Percentiles rank a stretch among this genome's conserved stretches.
These are phyloP conservation scores for Pseudorectes ferrugineus DNA, from an alignment of 2,113 vertebrate species.

Conservation along the genomic window DNA sequence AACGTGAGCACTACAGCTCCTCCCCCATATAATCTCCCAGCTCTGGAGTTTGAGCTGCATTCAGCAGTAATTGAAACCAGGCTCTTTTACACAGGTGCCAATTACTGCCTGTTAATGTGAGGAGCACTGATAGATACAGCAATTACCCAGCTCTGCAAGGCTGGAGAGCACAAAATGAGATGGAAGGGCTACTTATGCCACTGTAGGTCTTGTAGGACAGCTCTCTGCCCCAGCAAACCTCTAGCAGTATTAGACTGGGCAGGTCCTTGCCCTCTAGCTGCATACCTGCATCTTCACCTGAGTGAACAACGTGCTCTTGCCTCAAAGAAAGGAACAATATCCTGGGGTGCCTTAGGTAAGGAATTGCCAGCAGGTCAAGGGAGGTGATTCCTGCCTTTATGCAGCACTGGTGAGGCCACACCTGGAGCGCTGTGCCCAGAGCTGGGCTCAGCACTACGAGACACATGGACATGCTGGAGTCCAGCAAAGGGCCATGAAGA, in stretches of 20 bases:
- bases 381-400: background rate
- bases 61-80: constrained; percentile 29
- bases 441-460: background rate
- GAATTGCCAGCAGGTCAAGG: background rate
- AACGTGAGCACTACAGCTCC: background rate
- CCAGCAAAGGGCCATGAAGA: background rate
- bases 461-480: background rate
- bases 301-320: accelerated
- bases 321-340: accelerated
- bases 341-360: background rate
- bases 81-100: constrained; percentile 26
- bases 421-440: background rate
- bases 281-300: background rate
- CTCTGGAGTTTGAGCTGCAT: background rate
- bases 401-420: background rate
- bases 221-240: background rate
- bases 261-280: background rate
- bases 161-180: background rate
- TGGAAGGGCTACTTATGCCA: background rate
- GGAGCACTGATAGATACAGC: constrained; percentile 10
- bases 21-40: background rate
- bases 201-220: background rate
- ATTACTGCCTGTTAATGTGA: constrained; percentile 8
- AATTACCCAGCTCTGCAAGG: background rate
- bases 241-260: background rate